Evolutionary conservation across 2,113 vertebrate species (phyloP).

Genomic region (Dunckerocampus dactyliophorus): DNA sequence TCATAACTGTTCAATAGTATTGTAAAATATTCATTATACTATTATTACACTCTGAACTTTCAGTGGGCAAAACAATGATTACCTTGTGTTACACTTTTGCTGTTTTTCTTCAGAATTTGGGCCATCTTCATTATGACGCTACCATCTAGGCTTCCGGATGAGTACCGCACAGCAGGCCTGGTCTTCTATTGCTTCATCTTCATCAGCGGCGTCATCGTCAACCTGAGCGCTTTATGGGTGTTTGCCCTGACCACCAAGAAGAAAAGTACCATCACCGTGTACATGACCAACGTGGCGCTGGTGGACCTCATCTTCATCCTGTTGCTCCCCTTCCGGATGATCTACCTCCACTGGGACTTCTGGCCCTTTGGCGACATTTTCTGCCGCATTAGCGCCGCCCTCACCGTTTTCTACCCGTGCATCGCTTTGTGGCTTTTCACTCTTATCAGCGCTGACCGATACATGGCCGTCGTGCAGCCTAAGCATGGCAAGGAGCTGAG

Average conservation of each 20-base stretch:
- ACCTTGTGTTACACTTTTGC: not conserved
- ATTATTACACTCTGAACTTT: too few species aligned
- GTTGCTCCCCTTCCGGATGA: slow-evolving; percentile 85
- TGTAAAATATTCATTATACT: too few species aligned
- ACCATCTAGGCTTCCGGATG: slow-evolving; percentile 64
- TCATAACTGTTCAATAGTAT: too few species aligned
- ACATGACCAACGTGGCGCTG: slow-evolving; percentile 94
- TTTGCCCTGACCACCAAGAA: slow-evolving; percentile 95
- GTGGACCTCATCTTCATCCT: slow-evolving; percentile 85
- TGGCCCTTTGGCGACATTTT: slow-evolving; percentile 89
- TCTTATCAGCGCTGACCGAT: slow-evolving; percentile 91
- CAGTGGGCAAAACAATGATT: not conserved
- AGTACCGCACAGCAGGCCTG: slow-evolving; percentile 78
- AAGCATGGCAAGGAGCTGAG: slow-evolving; percentile 87
- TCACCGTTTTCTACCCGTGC: slow-evolving; percentile 90
- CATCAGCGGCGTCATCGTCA: slow-evolving; percentile 81
- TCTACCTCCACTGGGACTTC: slow-evolving; percentile 76
- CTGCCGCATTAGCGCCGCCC: slow-evolving; percentile 80
- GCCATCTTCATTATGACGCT: slow-evolving; percentile 38
- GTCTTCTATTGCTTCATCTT: slow-evolving; percentile 87
- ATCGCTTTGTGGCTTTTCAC: slow-evolving; percentile 92
- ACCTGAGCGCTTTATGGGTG: slow-evolving; percentile 89
- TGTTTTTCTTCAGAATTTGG: not conserved
- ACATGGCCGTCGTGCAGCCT: slow-evolving; percentile 93
- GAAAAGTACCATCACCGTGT: slow-evolving; percentile 87